phyloP scores from a whole-genome alignment of 2,797 vertebrate species.

The Danio jaintianensis region DNA sequence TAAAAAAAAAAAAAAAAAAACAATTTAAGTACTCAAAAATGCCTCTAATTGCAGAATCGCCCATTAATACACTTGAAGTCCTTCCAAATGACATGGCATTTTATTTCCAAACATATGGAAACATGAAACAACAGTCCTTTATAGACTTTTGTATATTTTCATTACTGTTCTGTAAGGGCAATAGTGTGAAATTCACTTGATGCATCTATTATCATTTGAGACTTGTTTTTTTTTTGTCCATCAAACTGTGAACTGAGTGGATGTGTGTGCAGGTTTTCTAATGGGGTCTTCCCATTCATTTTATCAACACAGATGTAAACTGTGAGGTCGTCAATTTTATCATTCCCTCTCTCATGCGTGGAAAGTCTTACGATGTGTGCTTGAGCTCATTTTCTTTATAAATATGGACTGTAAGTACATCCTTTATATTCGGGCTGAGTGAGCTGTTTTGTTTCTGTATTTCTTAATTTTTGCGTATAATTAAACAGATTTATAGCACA shows the following conservation, averaged over 20 bases:
- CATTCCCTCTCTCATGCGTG: constrained; percentile 37
- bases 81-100: constrained; percentile 25
- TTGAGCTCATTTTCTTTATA: constrained; percentile 22
- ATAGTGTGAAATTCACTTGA: constrained; percentile 30
- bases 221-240: constrained; percentile 33
- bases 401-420: constrained; percentile 49
- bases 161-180: constrained; percentile 24
- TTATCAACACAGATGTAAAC: constrained; percentile 37
- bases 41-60: constrained; percentile 12
- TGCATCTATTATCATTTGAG: constrained; percentile 14
- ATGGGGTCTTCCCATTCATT: constrained; percentile 15
- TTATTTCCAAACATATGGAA: constrained; percentile 13
- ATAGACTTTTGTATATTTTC: constrained; percentile 28
- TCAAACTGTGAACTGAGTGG: constrained; percentile 39
- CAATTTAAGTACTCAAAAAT: not conserved
- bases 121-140: not conserved
- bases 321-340: constrained; percentile 38
- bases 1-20: too few relatives aligned
- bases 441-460: constrained; percentile 25
- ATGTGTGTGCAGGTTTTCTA: constrained; percentile 11
- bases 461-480: constrained; percentile 26
- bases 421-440: constrained; percentile 33
- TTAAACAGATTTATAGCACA: constrained; percentile 48
- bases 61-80: constrained; percentile 26
- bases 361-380: constrained; percentile 32